Evolutionary conservation across 1,140 invertebrate genomes (phyloP), one percentile per base, ranked within the genome.

Genomic region (Bombus vancouverensis): DNA sequence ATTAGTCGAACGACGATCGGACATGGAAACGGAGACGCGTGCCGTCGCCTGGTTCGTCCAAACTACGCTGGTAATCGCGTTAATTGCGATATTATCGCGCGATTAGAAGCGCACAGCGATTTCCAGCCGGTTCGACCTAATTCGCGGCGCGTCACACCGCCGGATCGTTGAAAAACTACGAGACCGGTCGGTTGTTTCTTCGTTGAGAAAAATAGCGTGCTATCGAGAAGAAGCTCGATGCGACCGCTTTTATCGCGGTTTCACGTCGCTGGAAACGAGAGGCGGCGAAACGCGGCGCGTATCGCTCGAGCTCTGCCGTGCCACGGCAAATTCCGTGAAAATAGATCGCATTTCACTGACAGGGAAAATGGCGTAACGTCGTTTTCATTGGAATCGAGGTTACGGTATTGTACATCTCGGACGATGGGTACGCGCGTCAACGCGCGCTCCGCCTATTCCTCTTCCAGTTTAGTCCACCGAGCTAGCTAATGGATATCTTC

Each of bases 341-440:
- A 85, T 80, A 39, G 83, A 85, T 85, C 83, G 42, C 83, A 80
- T 85, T 80, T 85, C 83, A 80, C 82, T 32, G 76, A 84, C 82
- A 71, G 78, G 78, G 59, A 73, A 89, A 89, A 82, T 89, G 83
- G 70, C 83, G 87, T 86, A 89, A 88, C 87, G 15, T 57, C 83
- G 65, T 88, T 87, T 78, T 68, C 78, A 81, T 79, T 25, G 66
- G 65, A 86, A 89, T 89, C 87, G 87, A 76, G 87, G 88, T 89
- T 88, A 86, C 88, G 57, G 70, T 80, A 70, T 89, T 77, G 78
- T 84, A 81, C 83, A 75, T 73, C 83, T 82, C 66, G 74, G 76
- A 73, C 18, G 84, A 81, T 62, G 76, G 25, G 9, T 62, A 44
- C 25, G 9, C 37, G 65, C 62, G 22, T 68, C 68, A 42, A 42